A percentile compares a stretch with the other conserved stretches of the same genome.
These are phyloP conservation scores for Pseudopipra pipra DNA, from an alignment of 2,113 vertebrate species.

Conservation along the genomic window DNA sequence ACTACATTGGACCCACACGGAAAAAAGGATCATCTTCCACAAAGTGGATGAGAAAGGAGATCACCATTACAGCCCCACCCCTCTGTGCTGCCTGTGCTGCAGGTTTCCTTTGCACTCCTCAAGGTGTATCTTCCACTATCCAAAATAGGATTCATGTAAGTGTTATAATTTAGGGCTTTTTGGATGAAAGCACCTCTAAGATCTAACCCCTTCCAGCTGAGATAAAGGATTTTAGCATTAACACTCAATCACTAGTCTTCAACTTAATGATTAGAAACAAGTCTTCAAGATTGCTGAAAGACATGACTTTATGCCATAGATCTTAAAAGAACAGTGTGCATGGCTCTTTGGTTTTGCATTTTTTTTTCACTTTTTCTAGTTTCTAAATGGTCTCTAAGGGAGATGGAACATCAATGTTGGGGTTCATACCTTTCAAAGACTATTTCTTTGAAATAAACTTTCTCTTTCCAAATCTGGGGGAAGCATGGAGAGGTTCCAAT, in stretches of 20 bases:
- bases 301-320: background rate
- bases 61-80: background rate
- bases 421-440: background rate
- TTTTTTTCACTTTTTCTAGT: background rate
- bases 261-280: background rate
- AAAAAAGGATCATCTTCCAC: background rate
- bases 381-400: background rate
- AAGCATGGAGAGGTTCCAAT: constrained; percentile 70
- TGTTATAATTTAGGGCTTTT: background rate
- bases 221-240: background rate
- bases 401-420: background rate
- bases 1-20: background rate
- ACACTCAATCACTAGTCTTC: background rate
- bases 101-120: background rate
- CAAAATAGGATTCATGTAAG: background rate
- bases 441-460: background rate
- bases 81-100: background rate
- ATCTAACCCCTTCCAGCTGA: background rate
- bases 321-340: background rate
- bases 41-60: background rate
- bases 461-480: constrained; percentile 76
- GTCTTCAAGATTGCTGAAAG: background rate
- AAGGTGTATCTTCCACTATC: background rate
- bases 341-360: background rate
- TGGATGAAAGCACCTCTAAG: background rate